Evolutionary conservation across 1,140 invertebrate species (phyloP).

Genomic region (Chironomus tepperi): DNA sequence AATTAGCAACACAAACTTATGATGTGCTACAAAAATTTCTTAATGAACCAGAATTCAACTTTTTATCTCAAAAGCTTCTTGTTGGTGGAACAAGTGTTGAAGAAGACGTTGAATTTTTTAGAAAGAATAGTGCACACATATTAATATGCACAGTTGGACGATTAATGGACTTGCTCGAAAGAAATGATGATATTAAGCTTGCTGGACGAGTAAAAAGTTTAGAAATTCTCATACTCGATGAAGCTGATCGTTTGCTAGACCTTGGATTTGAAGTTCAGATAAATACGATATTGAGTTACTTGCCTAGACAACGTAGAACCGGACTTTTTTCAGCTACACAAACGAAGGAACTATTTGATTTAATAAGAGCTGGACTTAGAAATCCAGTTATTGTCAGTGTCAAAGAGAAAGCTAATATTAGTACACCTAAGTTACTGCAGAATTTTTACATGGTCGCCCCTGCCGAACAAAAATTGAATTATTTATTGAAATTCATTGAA

Average conservation of each 20-base stretch:
- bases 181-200: slow-evolving; percentile 54
- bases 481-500: slow-evolving; percentile 40
- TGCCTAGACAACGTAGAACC: slow-evolving; percentile 89
- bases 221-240: slow-evolving; percentile 87
- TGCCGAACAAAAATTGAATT: slow-evolving; percentile 43
- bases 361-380: slow-evolving; percentile 86
- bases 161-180: slow-evolving; percentile 76
- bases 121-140: slow-evolving; percentile 69
- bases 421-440: slow-evolving; percentile 70
- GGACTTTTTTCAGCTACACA: slow-evolving; percentile 98
- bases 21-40: slow-evolving; percentile 55
- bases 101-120: slow-evolving; percentile 61
- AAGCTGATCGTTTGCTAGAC: slow-evolving; percentile 91
- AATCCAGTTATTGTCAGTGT: slow-evolving; percentile 90
- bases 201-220: slow-evolving; percentile 59
- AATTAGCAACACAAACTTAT: slow-evolving; percentile 82
- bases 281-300: slow-evolving; percentile 79
- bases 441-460: slow-evolving; percentile 81
- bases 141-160: slow-evolving; percentile 87
- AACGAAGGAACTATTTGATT: slow-evolving; percentile 85
- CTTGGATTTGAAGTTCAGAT: slow-evolving; percentile 85
- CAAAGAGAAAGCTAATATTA: slow-evolving; percentile 70
- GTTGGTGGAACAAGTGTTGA: slow-evolving; percentile 74
- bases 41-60: slow-evolving; percentile 32
- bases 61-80: slow-evolving; percentile 53